Evolutionary conservation across 2,113 vertebrate species (phyloP).

Genomic region (Aspidoscelis tigris): DNA sequence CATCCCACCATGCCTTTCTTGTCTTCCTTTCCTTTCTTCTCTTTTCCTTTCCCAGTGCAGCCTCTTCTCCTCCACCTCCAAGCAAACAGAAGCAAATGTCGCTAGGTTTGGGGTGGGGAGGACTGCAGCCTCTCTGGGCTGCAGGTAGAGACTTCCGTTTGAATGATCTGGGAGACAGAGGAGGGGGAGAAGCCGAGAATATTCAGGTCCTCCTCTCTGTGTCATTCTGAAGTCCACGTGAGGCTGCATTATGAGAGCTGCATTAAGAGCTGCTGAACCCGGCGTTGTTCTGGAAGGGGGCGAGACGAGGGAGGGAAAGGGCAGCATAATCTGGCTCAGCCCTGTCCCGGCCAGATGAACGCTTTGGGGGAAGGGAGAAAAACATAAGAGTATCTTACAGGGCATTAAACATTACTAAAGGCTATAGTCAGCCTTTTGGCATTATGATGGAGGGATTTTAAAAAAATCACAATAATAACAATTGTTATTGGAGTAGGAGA

Average conservation of each 20-base stretch:
- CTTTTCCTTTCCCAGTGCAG: background rate
- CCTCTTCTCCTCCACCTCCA: background rate
- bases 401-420: background rate
- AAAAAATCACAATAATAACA: background rate
- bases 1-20: conserved; percentile 30
- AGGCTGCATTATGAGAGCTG: conserved; percentile 69
- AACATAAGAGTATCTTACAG: background rate
- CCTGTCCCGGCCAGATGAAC: conserved; percentile 20
- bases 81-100: conserved; percentile 21
- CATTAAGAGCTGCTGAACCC: conserved; percentile 37
- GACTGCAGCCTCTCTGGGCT: conserved; percentile 49
- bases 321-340: conserved; percentile 46
- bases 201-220: conserved; percentile 49
- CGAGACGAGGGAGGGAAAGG: background rate
- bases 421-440: background rate
- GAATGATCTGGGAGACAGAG: conserved; percentile 12
- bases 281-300: conserved; percentile 38
- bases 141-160: conserved; percentile 39
- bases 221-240: conserved; percentile 63
- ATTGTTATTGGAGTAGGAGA: background rate
- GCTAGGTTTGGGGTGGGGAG: background rate
- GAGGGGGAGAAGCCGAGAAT: conserved; percentile 20
- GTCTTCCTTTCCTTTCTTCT: conserved; percentile 4
- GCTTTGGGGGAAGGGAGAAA: background rate
- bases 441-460: conserved; percentile 8